A percentile compares a stretch with the other conserved stretches of the same genome.
Conservation (phyloP, 1,140 invertebrate species). For the Bombus soroeensis region DNA sequence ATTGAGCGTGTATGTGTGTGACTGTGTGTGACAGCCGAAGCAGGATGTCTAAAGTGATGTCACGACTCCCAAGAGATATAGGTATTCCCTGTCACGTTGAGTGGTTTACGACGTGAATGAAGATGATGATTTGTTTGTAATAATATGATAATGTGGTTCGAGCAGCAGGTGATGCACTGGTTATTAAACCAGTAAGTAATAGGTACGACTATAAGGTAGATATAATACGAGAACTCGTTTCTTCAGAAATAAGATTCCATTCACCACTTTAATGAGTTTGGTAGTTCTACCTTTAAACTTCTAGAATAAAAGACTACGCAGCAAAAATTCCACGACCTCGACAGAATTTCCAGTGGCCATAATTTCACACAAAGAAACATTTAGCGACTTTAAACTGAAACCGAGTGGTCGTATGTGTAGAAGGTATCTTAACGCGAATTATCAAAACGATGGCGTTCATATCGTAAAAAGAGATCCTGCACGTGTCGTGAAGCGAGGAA, state of each 20-base stretch:
- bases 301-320: neutral
- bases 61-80: neutral
- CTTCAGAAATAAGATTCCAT: too few relatives aligned
- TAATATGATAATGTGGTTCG: neutral
- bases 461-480: neutral
- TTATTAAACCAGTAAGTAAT: too few relatives aligned
- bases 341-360: neutral
- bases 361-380: neutral
- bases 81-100: neutral
- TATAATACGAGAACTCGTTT: neutral
- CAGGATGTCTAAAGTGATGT: neutral
- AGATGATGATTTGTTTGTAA: neutral
- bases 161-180: too few relatives aligned
- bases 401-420: neutral
- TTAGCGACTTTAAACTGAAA: neutral
- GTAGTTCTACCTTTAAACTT: too few relatives aligned
- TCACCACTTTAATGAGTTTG: too few relatives aligned
- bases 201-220: too few relatives aligned
- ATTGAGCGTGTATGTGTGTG: neutral
- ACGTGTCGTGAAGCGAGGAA: neutral
- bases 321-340: too few relatives aligned
- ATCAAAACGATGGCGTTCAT: neutral
- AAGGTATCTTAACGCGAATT: neutral
- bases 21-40: neutral
- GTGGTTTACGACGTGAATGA: neutral